Base-by-base conservation (phyloP, 35 echinoderm and acorn worm genomes). In the Strongylocentrotus purpuratus region DNA sequence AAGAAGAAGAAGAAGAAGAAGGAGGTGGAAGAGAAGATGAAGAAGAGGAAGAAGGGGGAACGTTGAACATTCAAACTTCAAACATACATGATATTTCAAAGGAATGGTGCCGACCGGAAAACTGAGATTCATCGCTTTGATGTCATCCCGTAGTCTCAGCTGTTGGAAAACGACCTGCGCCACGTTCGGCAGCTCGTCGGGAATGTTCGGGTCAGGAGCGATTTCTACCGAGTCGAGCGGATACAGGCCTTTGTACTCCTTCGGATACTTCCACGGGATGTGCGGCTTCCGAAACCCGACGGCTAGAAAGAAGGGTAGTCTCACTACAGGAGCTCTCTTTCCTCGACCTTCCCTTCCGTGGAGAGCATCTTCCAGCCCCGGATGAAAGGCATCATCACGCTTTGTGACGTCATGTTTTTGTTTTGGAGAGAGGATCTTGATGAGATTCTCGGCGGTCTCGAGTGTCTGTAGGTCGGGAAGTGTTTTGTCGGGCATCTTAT, bases 231-330 rank as follows among this genome's bases (percentile, higher is more conserved):
- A 94, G 22, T 94, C 47, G 10, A 97, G 32, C 32, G 96, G 98
- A 48, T 99, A 97, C 70, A 97, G 35, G 2, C 32, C n/a, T 46
- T 93, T 31, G 61, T 93, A 99, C 52, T 97, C 95, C 78, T 96
- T 94, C 33, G 98, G 97, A 48, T 96, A 99, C 58, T 85, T 90
- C 47, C 96, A 96, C 45, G 98, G 96, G 13, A 99, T 92, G 92
- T 99, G 98, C 32, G 98, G 98, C 85, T 99, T 99, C 33, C 95
- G 96, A 94, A 94, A 95, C 9, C 98, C 98, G 33, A 99, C 95
- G 32, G 92, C 98, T 33, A 99, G 87, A 33, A 99, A 99, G 95
- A 98, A 98, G 4, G 97, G 97, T 2, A 14, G 8, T 14, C 14
- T 55, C 50, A 55, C 33, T 1, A 52, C n/a, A 5, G 61, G 61